These are phyloP conservation scores for Eriosoma lanigerum DNA, from an alignment of 1,140 invertebrate species.

Conservation along the genomic window DNA sequence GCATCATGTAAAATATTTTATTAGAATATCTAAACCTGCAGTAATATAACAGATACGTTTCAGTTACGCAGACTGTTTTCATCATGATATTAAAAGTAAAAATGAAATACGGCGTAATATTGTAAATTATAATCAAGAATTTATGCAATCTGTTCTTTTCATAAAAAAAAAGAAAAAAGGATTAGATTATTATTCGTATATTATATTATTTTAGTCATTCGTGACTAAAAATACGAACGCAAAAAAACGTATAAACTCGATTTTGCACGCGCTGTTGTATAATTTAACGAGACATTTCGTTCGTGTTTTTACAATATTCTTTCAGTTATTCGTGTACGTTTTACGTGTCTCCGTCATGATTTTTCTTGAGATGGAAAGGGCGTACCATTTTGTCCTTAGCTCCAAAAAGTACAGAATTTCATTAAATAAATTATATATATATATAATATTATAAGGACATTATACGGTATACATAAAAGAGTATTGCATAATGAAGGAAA, in stretches of 20 bases:
- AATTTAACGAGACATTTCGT: not conserved
- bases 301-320: not conserved
- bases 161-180: too few relatives aligned
- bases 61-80: not conserved
- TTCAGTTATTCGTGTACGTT: not conserved
- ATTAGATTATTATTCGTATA: too few relatives aligned
- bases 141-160: too few relatives aligned
- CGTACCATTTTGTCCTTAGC: not conserved
- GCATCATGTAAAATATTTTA: not conserved
- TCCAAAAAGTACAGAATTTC: conserved; percentile 1
- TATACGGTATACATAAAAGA: conserved; percentile 30
- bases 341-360: not conserved
- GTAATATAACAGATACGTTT: not conserved
- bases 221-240: not conserved
- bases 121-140: too few relatives aligned
- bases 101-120: not conserved
- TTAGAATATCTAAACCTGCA: too few relatives aligned
- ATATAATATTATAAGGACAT: conserved; percentile 16
- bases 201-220: too few relatives aligned
- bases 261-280: not conserved
- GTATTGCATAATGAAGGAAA: conserved; percentile 34
- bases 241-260: too few relatives aligned
- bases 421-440: not conserved
- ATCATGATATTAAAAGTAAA: not conserved
- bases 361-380: not conserved